phyloP scores from a whole-genome alignment of 2,888 invertebrate genomes.

The Andrena fulva region DNA sequence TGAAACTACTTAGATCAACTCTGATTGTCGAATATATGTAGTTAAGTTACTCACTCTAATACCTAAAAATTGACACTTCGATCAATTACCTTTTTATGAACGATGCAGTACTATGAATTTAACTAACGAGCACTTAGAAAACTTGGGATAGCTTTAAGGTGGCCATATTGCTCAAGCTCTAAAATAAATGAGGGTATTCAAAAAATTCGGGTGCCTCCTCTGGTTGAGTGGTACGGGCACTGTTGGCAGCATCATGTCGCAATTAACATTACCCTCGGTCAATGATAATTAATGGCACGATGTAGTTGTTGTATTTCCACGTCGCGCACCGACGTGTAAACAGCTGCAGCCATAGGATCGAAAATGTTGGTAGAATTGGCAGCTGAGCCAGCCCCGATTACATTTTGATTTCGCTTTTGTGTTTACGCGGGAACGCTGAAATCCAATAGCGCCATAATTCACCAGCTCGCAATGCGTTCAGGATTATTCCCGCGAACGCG shows the following conservation, averaged over 20 bases:
- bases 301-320: not conserved
- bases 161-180: too few species aligned
- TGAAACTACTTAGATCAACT: too few species aligned
- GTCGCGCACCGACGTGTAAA: not conserved
- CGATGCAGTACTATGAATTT: too few species aligned
- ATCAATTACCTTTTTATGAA: too few species aligned
- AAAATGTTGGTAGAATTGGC: constrained; percentile 28
- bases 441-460: constrained; percentile 50
- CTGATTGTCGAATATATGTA: too few species aligned
- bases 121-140: too few species aligned
- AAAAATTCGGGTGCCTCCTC: not conserved
- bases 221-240: not conserved
- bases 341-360: not conserved
- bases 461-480: constrained; percentile 28
- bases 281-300: constrained; percentile 3
- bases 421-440: constrained; percentile 30
- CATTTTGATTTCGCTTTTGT: constrained; percentile 47
- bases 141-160: too few species aligned
- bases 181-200: too few species aligned
- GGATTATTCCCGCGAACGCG: constrained; percentile 38
- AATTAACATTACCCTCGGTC: not conserved
- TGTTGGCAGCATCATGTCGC: not conserved
- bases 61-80: too few species aligned
- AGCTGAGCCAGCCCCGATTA: constrained; percentile 43
- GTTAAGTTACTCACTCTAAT: too few species aligned